These are phyloP conservation scores for Eciton burchellii DNA, from an alignment of 1,140 invertebrate genomes.

Conservation along the genomic window DNA sequence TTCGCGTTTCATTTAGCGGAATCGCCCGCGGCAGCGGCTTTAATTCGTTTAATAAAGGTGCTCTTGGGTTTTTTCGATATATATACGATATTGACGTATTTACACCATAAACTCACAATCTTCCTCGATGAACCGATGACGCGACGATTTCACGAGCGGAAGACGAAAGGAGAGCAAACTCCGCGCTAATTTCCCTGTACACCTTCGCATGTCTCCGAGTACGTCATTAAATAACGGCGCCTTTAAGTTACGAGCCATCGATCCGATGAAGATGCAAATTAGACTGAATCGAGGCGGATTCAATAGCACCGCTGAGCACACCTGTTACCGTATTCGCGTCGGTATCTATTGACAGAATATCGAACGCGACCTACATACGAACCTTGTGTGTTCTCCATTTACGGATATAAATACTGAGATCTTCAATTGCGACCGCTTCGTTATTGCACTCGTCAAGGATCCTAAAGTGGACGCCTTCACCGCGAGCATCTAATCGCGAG, in stretches of 20 bases:
- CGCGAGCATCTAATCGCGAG: background rate
- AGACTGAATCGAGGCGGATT: background rate
- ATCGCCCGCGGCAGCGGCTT: constrained; percentile 20
- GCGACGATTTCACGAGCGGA: too few relatives aligned
- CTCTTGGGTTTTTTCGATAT: background rate
- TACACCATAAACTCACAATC: background rate
- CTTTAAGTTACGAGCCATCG: background rate
- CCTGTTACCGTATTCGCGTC: constrained; percentile 14
- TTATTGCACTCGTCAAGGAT: constrained; percentile 4
- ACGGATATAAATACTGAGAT: constrained; percentile 32
- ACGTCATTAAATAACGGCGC: background rate
- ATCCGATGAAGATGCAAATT: constrained; percentile 27
- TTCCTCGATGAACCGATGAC: too few relatives aligned
- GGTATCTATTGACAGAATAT: constrained; percentile 39
- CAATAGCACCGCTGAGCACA: background rate
- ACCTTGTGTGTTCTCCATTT: constrained; percentile 15
- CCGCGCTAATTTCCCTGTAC: too few relatives aligned
- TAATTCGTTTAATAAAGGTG: constrained; percentile 26
- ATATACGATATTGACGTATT: background rate
- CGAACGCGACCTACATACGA: constrained; percentile 23
- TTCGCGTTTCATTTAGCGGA: background rate
- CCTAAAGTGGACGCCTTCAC: background rate
- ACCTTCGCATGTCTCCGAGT: too few relatives aligned
- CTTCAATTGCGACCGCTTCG: constrained; percentile 12
- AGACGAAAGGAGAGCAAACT: background rate